These are phyloP conservation scores for Phenganax subtilis DNA, from an alignment of 92 coral and sea anemone genomes.

Conservation along the genomic window DNA sequence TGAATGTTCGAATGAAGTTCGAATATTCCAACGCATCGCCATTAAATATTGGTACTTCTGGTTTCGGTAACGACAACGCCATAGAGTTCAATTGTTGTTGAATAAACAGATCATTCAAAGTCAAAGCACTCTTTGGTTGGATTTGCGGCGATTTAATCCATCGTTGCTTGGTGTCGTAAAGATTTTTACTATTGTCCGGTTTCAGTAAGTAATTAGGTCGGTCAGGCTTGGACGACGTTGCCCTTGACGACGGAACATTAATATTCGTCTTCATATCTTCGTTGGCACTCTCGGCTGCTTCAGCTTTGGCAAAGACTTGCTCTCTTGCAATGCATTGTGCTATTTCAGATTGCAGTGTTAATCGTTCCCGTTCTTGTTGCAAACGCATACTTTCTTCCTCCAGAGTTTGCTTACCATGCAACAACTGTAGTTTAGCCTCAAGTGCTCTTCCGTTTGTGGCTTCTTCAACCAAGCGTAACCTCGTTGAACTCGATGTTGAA, in stretches of 20 bases:
- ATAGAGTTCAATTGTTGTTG: conserved; percentile 51
- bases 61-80: conserved; percentile 35
- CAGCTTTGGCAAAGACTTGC: conserved; percentile 29
- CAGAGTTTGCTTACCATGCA: background rate
- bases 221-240: background rate
- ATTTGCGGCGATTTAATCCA: background rate
- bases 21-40: conserved; percentile 39
- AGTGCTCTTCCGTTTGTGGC: conserved; percentile 32
- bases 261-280: background rate
- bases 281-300: conserved; percentile 24
- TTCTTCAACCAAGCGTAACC: conserved; percentile 25
- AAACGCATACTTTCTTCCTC: conserved; percentile 20
- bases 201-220: background rate
- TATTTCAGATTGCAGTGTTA: conserved; percentile 20
- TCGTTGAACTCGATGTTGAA: conserved; percentile 26
- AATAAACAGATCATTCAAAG: background rate
- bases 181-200: background rate
- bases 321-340: conserved; percentile 33
- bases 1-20: conserved; percentile 42
- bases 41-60: conserved; percentile 31
- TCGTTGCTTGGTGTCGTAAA: background rate
- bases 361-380: conserved; percentile 20
- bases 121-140: background rate
- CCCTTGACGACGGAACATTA: background rate
- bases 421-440: background rate